These are phyloP conservation scores for Nibea albiflora DNA, from an alignment of 2,113 vertebrate species.

Conservation along the genomic window DNA sequence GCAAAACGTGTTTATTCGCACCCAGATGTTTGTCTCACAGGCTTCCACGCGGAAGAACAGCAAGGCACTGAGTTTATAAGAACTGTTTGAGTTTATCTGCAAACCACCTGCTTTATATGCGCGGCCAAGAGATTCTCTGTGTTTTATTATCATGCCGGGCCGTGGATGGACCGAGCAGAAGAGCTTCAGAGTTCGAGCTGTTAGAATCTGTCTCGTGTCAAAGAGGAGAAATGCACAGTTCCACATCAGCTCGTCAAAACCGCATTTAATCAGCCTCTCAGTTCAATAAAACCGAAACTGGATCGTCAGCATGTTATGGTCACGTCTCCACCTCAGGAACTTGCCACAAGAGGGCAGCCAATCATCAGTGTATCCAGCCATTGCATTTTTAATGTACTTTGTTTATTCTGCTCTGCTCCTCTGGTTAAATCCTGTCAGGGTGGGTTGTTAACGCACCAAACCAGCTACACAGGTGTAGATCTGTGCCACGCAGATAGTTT, in stretches of 20 bases:
- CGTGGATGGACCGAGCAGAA: background rate
- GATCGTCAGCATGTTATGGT: background rate
- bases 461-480: background rate
- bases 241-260: background rate
- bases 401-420: background rate
- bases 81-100: background rate
- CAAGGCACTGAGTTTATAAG: background rate
- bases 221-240: background rate
- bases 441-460: background rate
- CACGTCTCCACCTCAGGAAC: background rate
- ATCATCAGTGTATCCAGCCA: background rate
- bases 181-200: background rate
- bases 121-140: background rate
- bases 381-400: background rate
- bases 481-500: background rate
- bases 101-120: background rate
- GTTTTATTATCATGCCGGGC: background rate
- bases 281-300: background rate
- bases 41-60: background rate
- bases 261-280: background rate
- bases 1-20: background rate
- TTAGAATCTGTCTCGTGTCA: background rate
- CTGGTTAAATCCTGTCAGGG: background rate
- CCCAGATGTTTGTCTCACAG: background rate
- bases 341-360: constrained; percentile 73